Base-by-base conservation (phyloP, 1,140 invertebrate species). In the Microplitis mediator region DNA sequence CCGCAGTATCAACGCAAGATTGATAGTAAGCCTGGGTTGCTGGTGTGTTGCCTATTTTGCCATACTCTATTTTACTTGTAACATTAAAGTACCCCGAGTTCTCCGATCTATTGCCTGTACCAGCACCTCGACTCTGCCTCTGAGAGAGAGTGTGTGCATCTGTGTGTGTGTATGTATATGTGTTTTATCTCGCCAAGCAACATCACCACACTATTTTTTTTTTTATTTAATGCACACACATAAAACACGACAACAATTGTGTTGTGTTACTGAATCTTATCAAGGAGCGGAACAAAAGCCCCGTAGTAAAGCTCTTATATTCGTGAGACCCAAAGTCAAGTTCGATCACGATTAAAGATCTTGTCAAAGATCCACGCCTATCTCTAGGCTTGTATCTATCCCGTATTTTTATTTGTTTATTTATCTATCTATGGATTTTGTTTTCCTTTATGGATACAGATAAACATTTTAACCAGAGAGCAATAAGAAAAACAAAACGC, bases 321-420 rank as follows among this genome's bases (percentile, higher is more conserved):
- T 65, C 14, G 35, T 36, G 36, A 35, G 31, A 36, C 9, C 39
- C 39, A 45, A 31, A 13, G 36, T 67, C 50, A 31, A 34, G 74
- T 80, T 82, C 77, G 81, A 85, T 85, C 79, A 81, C 79, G 84
- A 87, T 85, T 81, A 78, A 81, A 85, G 84, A 85, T 86, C 84
- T 86, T 85, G 84, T 81, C 83, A 78, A 79, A 77, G 79, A 82
- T 81, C 80, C 77, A 45, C 31, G 65, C 50, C 50, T 72, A 72
- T 65, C 52, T 65, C 63, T 64, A 54, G 32, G 16, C 61, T 63
- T 36, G 50, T 52, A 66, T 66, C 45, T 52, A 5, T 52, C 16
- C 39, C 56, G 16, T 35, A 8, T 62, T 62, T 62, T 62, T 31
- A 35, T 31, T 35, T 62, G 13, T 62, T n/a, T 9, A 45, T 64